Conservation (phyloP, 2,797 vertebrate species). For the Sternotherus odoratus region DNA sequence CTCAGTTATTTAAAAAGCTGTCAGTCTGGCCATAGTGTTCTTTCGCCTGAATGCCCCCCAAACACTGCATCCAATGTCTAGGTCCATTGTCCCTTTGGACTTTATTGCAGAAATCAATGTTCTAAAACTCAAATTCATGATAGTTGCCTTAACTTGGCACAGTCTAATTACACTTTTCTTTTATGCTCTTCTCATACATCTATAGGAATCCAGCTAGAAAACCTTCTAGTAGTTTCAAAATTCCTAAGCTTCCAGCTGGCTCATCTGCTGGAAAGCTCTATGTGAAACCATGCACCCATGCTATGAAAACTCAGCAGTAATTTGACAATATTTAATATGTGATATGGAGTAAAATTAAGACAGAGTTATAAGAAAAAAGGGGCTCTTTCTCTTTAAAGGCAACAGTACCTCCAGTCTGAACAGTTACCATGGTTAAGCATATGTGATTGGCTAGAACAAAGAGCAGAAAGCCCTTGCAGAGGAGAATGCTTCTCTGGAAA, state of each 20-base stretch:
- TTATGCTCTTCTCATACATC: not conserved
- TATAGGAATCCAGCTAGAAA: not conserved
- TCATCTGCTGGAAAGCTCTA: not conserved
- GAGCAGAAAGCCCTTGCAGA: not conserved
- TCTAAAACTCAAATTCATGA: not conserved
- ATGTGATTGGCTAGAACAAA: not conserved
- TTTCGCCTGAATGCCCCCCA: not conserved
- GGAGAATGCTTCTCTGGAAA: not conserved
- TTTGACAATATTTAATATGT: not conserved
- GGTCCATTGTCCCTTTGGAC: not conserved
- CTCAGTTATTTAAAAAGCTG: not conserved
- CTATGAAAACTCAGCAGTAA: not conserved
- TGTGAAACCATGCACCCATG: not conserved
- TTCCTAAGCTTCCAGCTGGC: not conserved
- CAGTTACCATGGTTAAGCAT: not conserved
- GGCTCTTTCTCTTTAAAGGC: not conserved
- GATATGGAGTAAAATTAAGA: not conserved
- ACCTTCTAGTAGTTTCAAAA: not conserved
- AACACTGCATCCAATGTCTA: not conserved
- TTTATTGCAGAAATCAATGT: not conserved
- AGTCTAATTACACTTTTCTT: not conserved
- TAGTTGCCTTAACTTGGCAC: not conserved
- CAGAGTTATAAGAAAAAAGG: not conserved
- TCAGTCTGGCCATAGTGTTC: not conserved
- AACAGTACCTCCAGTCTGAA: not conserved